Evolutionary conservation across 2,888 invertebrate genomes (phyloP).

Genomic region (Drosophila seclusa): DNA sequence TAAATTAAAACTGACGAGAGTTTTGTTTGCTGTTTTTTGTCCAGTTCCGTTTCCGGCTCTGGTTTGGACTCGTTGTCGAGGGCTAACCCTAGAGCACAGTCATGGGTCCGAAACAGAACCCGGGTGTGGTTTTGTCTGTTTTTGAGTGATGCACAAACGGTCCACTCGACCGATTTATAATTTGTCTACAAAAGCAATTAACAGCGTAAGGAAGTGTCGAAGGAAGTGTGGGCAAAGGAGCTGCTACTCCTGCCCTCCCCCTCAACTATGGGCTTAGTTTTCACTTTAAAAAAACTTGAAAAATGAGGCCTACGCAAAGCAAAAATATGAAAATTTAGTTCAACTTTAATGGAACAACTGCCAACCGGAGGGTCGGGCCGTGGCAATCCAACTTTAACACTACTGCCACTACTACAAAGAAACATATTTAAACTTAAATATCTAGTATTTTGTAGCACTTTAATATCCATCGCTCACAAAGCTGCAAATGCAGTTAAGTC

Average conservation of each 20-base stretch:
- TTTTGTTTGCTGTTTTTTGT: constrained; percentile 19
- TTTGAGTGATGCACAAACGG: constrained; percentile 69
- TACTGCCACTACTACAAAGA: too few relatives aligned
- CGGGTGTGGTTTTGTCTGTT: constrained; percentile 74
- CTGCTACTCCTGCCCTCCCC: neutral
- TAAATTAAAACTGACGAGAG: constrained; percentile 78
- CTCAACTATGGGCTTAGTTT: constrained; percentile 8
- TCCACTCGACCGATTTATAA: constrained; percentile 65
- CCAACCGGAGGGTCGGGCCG: neutral
- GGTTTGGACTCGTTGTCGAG: constrained; percentile 23
- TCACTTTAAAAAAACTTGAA: neutral
- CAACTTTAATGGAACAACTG: neutral
- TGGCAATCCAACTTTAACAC: neutral
- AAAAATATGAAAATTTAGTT: neutral
- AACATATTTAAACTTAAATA: neutral
- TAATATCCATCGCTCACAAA: neutral
- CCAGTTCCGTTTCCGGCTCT: constrained; percentile 16
- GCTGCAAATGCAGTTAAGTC: neutral
- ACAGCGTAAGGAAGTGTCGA: constrained; percentile 50
- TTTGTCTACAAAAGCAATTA: constrained; percentile 79
- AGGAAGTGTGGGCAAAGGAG: constrained; percentile 6
- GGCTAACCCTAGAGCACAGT: constrained; percentile 46
- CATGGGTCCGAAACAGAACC: constrained; percentile 47
- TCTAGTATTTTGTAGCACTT: neutral
- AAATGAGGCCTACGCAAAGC: neutral